Evolutionary conservation across 2,797 vertebrate genomes (phyloP).

Genomic region (Leptatherina wallacei): DNA sequence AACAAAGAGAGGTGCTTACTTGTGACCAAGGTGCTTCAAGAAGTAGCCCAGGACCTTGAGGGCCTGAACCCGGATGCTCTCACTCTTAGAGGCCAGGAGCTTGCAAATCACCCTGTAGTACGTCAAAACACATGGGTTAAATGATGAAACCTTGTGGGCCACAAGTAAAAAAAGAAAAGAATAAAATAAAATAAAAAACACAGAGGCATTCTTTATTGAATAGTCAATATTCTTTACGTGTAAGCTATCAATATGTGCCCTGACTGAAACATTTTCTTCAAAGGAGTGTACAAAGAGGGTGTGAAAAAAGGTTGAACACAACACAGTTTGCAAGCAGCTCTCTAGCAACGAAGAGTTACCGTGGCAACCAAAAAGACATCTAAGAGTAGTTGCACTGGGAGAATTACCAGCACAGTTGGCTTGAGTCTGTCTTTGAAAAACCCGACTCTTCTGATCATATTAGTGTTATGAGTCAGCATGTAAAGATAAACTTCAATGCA

Average conservation of each 20-base stretch:
- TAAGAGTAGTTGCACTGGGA: conserved; percentile 20
- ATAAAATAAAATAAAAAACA: neutral
- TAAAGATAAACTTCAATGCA: neutral
- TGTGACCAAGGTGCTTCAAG: conserved; percentile 98
- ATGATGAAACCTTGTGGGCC: neutral
- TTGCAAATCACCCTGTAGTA: conserved; percentile 95
- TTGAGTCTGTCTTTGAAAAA: conserved; percentile 10
- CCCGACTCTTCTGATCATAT: conserved; percentile 10
- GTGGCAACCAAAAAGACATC: conserved; percentile 50
- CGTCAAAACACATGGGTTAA: conserved; percentile 27
- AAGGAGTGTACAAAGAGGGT: conserved; percentile 6
- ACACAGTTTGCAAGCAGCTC: conserved; percentile 31
- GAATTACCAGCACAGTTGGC: conserved; percentile 30
- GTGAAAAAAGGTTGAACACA: conserved; percentile 4
- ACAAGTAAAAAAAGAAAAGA: neutral
- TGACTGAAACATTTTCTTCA: conserved; percentile 42
- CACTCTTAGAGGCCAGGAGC: conserved; percentile 97
- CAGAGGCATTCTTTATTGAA: neutral
- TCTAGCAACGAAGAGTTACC: conserved; percentile 38
- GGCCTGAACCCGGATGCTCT: conserved; percentile 98
- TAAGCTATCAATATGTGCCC: conserved; percentile 13
- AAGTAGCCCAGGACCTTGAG: conserved; percentile 99
- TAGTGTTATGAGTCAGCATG: neutral
- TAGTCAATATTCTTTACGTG: conserved; percentile 31
- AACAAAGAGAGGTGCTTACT: conserved; percentile 85